These are phyloP conservation scores for Pteromalus puparum DNA, from an alignment of 1,140 invertebrate genomes.

Conservation along the genomic window DNA sequence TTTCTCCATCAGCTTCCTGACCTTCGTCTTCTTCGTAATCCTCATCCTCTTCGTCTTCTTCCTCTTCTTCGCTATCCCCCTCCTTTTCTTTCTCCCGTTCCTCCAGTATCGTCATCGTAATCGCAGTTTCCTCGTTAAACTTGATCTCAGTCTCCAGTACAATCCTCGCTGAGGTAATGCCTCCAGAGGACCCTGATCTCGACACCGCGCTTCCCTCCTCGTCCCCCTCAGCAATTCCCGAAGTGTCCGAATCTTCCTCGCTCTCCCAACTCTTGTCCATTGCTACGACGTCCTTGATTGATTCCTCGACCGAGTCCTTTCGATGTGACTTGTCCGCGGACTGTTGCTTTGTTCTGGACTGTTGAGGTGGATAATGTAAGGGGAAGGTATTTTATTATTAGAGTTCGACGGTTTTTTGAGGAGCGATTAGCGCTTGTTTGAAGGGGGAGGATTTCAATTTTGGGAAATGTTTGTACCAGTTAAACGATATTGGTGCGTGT, in stretches of 20 bases:
- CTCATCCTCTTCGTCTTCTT: constrained; percentile 62
- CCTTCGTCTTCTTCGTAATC: not conserved
- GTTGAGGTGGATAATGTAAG: not conserved
- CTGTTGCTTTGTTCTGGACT: not conserved
- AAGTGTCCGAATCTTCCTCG: constrained; percentile 57
- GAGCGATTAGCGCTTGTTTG: too few relatives aligned
- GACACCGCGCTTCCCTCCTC: constrained; percentile 47
- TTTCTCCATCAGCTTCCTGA: not conserved
- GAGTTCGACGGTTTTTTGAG: too few relatives aligned
- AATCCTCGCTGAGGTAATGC: constrained; percentile 74
- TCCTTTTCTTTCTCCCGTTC: constrained; percentile 74
- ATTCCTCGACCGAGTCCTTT: not conserved
- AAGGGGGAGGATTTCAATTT: too few relatives aligned
- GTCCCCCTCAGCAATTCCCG: constrained; percentile 58
- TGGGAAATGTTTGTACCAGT: too few relatives aligned
- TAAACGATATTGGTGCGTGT: too few relatives aligned
- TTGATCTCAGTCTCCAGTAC: constrained; percentile 89
- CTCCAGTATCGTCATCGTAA: constrained; percentile 88
- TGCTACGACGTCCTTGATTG: not conserved
- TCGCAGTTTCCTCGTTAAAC: constrained; percentile 84
- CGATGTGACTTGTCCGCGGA: not conserved
- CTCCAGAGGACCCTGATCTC: not conserved
- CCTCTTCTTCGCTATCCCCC: constrained; percentile 74
- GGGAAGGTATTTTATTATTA: too few relatives aligned
- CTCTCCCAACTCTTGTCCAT: constrained; percentile 56